These are phyloP conservation scores for Leucophenga montana DNA, from an alignment of 2,888 invertebrate species.

Conservation along the genomic window DNA sequence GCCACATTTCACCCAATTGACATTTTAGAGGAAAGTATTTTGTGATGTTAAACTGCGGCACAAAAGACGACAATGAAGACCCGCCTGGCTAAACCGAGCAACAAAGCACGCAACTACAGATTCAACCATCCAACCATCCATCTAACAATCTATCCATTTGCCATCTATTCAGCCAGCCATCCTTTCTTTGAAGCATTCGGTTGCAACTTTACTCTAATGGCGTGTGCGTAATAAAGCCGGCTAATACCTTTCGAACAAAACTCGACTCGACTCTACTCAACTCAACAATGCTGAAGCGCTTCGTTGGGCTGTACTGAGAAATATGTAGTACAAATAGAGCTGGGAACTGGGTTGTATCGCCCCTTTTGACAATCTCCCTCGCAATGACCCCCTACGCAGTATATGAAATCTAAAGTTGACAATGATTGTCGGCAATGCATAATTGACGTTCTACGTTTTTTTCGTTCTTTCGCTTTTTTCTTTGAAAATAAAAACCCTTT, in stretches of 20 bases:
- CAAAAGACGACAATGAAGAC: too few relatives aligned
- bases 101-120: neutral
- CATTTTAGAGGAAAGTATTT: constrained; percentile 49
- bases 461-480: constrained; percentile 5
- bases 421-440: constrained; percentile 12
- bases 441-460: constrained; percentile 20
- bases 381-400: neutral
- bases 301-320: constrained; percentile 12
- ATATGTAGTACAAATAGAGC: neutral
- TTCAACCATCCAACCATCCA: constrained; percentile 42
- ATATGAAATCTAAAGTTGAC: neutral
- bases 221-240: constrained; percentile 53
- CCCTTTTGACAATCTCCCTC: neutral
- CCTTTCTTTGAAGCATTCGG: constrained; percentile 31
- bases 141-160: constrained; percentile 43
- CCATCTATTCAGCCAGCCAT: constrained; percentile 40
- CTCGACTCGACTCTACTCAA: constrained; percentile 18
- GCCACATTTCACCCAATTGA: constrained; percentile 55
- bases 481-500: constrained; percentile 9
- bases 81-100: constrained; percentile 5
- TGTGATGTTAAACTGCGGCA: neutral
- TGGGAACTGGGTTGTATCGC: neutral
- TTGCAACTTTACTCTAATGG: constrained; percentile 50
- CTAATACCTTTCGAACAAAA: constrained; percentile 47
- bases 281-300: constrained; percentile 24